Base-by-base conservation (phyloP, 1,140 invertebrate genomes). In the Trypoxylus dichotomus region DNA sequence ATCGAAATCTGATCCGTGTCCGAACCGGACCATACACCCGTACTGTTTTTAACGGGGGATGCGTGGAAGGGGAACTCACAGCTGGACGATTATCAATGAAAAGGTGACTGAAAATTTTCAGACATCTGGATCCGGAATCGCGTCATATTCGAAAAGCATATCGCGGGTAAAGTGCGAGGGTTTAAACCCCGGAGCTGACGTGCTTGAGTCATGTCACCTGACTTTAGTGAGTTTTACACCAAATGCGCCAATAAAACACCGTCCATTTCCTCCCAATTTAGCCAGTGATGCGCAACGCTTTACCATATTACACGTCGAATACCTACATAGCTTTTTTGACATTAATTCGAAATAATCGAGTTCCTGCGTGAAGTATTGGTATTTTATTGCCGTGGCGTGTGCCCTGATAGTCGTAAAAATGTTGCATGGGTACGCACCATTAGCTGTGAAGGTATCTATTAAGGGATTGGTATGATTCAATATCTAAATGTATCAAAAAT, bases 181-280 rank as follows among this genome's bases (percentile, higher is more conserved):
- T 60, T 77, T 32, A 19, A 41, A 77, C 76, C 76, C 58, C 76
- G 76, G 29, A 71, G 47, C 19, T 54, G 42, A 74, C 76, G 68
- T 41, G 68, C 68, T 74, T 74, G 76, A 60, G 43, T 60, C 72
- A 76, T 73, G 24, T 75, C 78, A 81, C 80, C 80, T 81, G 80
- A 80, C 80, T 81, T 68, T 77, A 79, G 72, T 43, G 76, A 13
- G 78, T 77, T 80, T 79, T 79, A 81, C 79, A 79, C 80, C 77
- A 73, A 79, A 80, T 77, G 81, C 78, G 80, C 63, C 79, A 79
- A 79, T 82, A 81, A 81, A 81, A 82, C 80, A 81, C 80, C 32
- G 37, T 75, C 74, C 43, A 81, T 77, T 82, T 82, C 81, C 81
- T 77, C 32, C 41, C 41, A 37, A 37, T 74, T 74, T 77, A 76